Conservation (phyloP, 92 coral and sea anemone genomes). For the Epizoanthus ramosus region DNA sequence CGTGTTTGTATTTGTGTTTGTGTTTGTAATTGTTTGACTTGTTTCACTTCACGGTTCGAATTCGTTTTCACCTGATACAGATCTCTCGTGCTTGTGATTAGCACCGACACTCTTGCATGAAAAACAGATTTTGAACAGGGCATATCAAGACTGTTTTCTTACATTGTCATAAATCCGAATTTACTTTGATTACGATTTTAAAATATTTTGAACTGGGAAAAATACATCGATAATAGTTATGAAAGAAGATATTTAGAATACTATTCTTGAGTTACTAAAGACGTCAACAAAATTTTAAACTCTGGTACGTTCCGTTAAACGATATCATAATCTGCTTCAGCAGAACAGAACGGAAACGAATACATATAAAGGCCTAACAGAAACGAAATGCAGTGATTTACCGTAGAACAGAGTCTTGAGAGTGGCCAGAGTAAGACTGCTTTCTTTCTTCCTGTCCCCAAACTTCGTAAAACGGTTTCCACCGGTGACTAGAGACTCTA, state of each 20-base stretch:
- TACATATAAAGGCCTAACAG: background rate
- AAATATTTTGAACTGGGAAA: too few relatives aligned
- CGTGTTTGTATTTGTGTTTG: background rate
- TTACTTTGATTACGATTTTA: too few relatives aligned
- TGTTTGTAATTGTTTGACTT: background rate
- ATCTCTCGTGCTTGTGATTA: too few relatives aligned
- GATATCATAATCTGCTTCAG: background rate
- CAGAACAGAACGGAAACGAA: background rate
- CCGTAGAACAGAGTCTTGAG: conserved; percentile 1
- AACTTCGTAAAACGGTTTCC: conserved; percentile 33
- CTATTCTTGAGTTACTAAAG: too few relatives aligned
- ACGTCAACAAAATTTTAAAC: background rate
- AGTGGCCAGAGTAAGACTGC: background rate
- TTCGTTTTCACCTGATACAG: background rate
- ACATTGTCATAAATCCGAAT: too few relatives aligned
- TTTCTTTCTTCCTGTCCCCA: conserved; percentile 17
- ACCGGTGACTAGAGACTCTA: background rate
- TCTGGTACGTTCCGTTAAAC: background rate
- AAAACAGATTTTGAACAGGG: too few relatives aligned
- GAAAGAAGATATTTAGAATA: background rate
- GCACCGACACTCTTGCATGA: too few relatives aligned
- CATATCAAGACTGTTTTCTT: too few relatives aligned
- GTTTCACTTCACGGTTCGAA: background rate
- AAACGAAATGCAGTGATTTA: too few relatives aligned
- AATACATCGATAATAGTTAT: too few relatives aligned